Evolutionary conservation across 1,140 invertebrate genomes (phyloP).

Genomic region (Nylanderia fulva): DNA sequence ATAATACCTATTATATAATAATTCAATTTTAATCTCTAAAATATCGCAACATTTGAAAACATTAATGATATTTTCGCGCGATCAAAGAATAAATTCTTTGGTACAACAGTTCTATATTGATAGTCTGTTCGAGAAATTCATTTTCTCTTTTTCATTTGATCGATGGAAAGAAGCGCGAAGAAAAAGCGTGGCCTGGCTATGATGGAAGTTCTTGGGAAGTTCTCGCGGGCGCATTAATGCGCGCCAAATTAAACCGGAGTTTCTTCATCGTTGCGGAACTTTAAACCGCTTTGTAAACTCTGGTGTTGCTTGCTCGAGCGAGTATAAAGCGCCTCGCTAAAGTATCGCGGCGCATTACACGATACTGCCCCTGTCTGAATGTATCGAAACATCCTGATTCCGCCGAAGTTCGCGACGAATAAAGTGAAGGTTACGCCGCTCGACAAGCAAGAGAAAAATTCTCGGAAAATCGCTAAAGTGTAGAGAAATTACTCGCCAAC

Average conservation of each 20-base stretch:
- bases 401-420: constrained; percentile 28
- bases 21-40: not conserved
- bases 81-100: constrained; percentile 2
- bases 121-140: not conserved
- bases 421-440: constrained; percentile 42
- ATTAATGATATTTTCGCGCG: not conserved
- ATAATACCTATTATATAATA: too few species aligned
- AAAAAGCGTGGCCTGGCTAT: constrained; percentile 37
- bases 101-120: not conserved
- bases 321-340: constrained; percentile 60
- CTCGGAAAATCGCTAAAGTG: constrained; percentile 18
- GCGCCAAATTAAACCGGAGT: constrained; percentile 74
- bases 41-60: not conserved
- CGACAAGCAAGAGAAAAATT: constrained; percentile 35
- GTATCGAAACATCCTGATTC: constrained; percentile 51
- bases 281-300: constrained; percentile 76
- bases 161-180: constrained; percentile 33
- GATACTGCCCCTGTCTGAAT: constrained; percentile 51
- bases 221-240: constrained; percentile 73
- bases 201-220: constrained; percentile 67
- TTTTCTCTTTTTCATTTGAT: constrained; percentile 18
- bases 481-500: constrained; percentile 19
- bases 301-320: constrained; percentile 42
- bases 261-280: constrained; percentile 67
- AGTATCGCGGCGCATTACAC: constrained; percentile 58